Percentiles rank a stretch among this genome's conserved stretches.
Conservation (phyloP, 2,113 vertebrate species). For the Phylloscopus trochiloides region DNA sequence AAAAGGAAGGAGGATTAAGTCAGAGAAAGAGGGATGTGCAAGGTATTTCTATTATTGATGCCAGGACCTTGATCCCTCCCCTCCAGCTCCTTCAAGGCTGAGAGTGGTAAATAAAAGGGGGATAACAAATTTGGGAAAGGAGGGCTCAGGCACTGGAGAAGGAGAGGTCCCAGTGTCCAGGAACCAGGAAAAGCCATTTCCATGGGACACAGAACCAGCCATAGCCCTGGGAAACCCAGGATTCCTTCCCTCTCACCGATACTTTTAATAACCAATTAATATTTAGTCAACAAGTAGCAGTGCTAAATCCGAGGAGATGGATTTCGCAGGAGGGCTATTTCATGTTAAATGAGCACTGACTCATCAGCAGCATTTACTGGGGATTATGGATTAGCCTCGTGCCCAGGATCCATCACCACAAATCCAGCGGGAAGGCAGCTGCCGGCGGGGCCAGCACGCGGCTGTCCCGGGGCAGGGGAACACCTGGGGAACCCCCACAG, state of each 20-base stretch:
- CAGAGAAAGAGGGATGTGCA: not conserved
- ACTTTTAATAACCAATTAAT: constrained; percentile 54
- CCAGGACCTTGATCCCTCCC: not conserved
- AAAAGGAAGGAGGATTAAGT: not conserved
- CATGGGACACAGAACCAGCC: not conserved
- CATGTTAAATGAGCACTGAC: constrained; percentile 62
- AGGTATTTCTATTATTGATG: accelerated
- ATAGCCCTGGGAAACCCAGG: not conserved
- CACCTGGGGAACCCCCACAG: not conserved
- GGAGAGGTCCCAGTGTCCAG: accelerated
- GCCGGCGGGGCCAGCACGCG: accelerated
- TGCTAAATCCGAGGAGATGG: constrained; percentile 20
- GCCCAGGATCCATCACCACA: constrained; percentile 13
- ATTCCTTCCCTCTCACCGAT: not conserved
- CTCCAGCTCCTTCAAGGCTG: not conserved
- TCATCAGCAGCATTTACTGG: constrained; percentile 58
- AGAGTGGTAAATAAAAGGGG: not conserved
- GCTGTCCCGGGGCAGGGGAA: accelerated
- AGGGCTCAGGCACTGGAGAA: not conserved
- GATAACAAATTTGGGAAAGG: not conserved
- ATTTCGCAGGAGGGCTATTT: constrained; percentile 49
- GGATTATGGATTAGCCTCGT: constrained; percentile 62
- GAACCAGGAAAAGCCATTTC: accelerated
- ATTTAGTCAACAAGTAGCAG: constrained; percentile 56
- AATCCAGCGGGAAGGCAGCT: not conserved